Percentiles rank a stretch among this genome's conserved stretches.
phyloP scores from a whole-genome alignment of 2,797 vertebrate species.

The Scarus forsteni region DNA sequence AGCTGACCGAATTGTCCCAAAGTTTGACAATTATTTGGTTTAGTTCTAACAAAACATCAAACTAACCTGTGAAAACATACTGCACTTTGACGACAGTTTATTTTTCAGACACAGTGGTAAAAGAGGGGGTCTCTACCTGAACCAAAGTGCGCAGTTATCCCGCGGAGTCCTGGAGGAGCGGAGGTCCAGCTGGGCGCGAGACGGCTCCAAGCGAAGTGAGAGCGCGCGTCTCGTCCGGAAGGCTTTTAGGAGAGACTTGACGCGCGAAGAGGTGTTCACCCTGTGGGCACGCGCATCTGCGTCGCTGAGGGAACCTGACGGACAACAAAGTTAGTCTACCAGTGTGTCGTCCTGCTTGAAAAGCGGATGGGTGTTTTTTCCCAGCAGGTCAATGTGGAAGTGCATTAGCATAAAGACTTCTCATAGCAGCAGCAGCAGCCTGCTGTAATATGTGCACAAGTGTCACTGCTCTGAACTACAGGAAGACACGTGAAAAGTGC shows the following conservation, averaged over 20 bases:
- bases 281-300: constrained; percentile 25
- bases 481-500: constrained; percentile 59
- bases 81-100: too few species aligned
- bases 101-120: not conserved
- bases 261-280: constrained; percentile 52
- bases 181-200: constrained; percentile 20
- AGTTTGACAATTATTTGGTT: too few species aligned
- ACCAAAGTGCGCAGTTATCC: constrained; percentile 6
- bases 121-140: constrained; percentile 34
- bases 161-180: constrained; percentile 18
- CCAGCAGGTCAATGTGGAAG: not conserved
- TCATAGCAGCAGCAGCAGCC: not conserved
- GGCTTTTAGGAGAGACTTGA: constrained; percentile 23
- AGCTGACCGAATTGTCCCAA: too few species aligned
- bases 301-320: not conserved
- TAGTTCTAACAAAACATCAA: too few species aligned
- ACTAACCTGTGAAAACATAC: too few species aligned
- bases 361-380: not conserved
- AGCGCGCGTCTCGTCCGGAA: constrained; percentile 66
- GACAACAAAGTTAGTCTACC: accelerated
- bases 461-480: constrained; percentile 41
- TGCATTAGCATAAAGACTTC: not conserved
- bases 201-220: constrained; percentile 20
- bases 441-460: not conserved
- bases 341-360: not conserved